phyloP scores from a whole-genome alignment of 2,113 vertebrate species.

The Grantiella picta region DNA sequence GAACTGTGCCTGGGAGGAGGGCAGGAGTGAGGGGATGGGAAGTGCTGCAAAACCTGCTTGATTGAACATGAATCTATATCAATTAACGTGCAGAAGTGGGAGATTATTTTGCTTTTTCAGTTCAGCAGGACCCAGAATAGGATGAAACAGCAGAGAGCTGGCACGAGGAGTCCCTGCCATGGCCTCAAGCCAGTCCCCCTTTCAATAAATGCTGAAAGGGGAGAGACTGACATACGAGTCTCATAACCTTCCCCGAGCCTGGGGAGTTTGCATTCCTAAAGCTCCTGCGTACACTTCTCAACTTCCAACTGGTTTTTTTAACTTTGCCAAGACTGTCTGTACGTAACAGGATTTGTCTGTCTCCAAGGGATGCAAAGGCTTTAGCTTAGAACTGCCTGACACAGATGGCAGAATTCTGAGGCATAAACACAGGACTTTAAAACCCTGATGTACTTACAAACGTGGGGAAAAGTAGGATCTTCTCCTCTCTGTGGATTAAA shows the following conservation, averaged over 20 bases:
- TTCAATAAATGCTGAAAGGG: background rate
- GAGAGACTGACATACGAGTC: background rate
- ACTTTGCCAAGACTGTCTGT: background rate
- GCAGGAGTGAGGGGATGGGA: background rate
- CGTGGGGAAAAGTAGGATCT: background rate
- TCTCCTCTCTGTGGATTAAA: background rate
- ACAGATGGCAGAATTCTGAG: background rate
- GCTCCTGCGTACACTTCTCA: background rate
- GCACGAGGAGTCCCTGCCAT: background rate
- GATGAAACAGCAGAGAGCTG: background rate
- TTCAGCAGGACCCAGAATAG: background rate
- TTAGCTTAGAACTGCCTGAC: constrained; percentile 5
- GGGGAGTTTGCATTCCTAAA: background rate
- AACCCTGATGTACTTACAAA: background rate
- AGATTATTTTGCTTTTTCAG: background rate
- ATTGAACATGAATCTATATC: background rate
- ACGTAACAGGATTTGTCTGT: background rate
- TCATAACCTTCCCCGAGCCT: background rate
- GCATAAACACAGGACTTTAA: background rate
- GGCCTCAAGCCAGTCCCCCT: background rate
- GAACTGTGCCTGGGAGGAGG: background rate
- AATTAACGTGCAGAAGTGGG: background rate
- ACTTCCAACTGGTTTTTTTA: background rate
- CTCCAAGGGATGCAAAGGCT: background rate
- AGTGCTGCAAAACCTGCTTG: background rate